phyloP scores from a whole-genome alignment of 2,797 vertebrate genomes.

The Sebastes taczanowskii region DNA sequence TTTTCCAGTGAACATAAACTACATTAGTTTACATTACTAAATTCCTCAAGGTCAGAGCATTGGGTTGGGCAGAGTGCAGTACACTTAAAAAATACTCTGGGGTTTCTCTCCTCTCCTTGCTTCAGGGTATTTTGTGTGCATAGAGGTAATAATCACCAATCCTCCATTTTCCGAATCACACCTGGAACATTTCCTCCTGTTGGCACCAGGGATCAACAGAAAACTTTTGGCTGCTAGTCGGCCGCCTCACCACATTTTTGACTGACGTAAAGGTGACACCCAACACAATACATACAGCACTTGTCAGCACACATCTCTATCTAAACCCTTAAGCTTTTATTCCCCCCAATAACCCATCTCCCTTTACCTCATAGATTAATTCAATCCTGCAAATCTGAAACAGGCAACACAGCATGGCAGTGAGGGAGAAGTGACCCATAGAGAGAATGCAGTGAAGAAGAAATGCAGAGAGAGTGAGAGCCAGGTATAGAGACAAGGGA shows the following conservation, averaged over 20 bases:
- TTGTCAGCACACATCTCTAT: neutral
- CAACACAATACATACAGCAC: neutral
- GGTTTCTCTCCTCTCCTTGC: neutral
- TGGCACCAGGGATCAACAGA: neutral
- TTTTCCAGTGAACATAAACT: neutral
- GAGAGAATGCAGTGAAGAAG: neutral
- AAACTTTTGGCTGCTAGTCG: neutral
- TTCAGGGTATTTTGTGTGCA: neutral
- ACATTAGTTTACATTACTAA: neutral
- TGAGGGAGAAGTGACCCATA: neutral
- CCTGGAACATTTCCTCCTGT: neutral
- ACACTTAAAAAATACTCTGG: neutral
- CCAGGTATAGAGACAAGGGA: neutral
- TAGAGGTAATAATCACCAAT: neutral
- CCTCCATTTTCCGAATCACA: neutral
- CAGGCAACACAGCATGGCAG: neutral
- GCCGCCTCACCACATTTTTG: neutral
- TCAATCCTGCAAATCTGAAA: neutral
- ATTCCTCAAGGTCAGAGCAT: neutral
- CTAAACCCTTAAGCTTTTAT: constrained; percentile 14
- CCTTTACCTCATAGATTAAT: neutral
- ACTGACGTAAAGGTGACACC: neutral
- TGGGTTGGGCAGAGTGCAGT: neutral
- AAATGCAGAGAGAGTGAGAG: neutral
- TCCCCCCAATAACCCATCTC: neutral